phyloP scores from a whole-genome alignment of 23 tunicate species.

The Trididemnum clinides region DNA sequence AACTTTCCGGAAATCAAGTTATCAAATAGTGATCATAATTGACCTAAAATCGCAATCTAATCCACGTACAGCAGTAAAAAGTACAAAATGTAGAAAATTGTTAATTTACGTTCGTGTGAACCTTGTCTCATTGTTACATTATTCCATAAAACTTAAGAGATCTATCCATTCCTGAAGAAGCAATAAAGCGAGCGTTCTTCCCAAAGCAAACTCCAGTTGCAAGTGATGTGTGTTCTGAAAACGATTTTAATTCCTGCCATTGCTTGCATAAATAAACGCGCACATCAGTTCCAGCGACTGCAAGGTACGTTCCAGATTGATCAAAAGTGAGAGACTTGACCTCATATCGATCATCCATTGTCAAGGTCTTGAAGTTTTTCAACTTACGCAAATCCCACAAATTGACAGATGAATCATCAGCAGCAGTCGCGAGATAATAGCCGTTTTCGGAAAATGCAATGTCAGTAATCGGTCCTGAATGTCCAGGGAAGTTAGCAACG shows the following conservation, averaged over 20 bases:
- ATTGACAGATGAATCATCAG: conserved; percentile 83
- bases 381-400: conserved; percentile 97
- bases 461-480: conserved; percentile 89
- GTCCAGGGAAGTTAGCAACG: conserved; percentile 96
- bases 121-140: conserved; percentile 45
- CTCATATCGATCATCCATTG: conserved; percentile 86
- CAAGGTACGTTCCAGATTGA: conserved; percentile 90
- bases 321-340: conserved; percentile 92
- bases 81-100: no score
- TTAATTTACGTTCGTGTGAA: no score
- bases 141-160: conserved; percentile 70
- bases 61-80: no score
- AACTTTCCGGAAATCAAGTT: no score
- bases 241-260: conserved; percentile 83
- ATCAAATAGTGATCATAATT: no score
- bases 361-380: conserved; percentile 92
- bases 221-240: conserved; percentile 64
- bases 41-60: no score
- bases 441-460: conserved; percentile 98
- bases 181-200: conserved; percentile 70
- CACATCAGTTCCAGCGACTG: conserved; percentile 92
- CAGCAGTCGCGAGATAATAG: conserved; percentile 96
- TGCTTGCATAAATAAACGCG: conserved; percentile 90
- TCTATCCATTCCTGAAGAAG: conserved; percentile 83
- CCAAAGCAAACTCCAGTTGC: conserved; percentile 85